Percentiles rank a stretch among this genome's conserved stretches.
These are phyloP conservation scores for Panopea generosa DNA, from an alignment of 2,888 invertebrate genomes.

Conservation along the genomic window DNA sequence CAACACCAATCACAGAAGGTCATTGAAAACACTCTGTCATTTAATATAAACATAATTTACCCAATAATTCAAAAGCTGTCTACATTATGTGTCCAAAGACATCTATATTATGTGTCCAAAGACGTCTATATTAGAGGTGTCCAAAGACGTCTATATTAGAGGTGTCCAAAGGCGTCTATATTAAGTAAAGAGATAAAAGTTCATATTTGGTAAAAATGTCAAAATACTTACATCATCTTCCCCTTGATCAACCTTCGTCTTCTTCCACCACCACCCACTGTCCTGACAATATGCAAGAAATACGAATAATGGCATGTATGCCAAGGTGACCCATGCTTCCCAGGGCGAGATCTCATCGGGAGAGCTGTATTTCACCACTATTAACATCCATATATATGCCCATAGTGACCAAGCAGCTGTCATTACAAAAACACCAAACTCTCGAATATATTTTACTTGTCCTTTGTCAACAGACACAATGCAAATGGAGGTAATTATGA, in stretches of 20 bases:
- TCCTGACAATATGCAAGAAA: constrained; percentile 81
- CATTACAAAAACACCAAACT: constrained; percentile 81
- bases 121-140: too few relatives aligned
- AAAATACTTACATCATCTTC: constrained; percentile 54
- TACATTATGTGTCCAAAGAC: too few relatives aligned
- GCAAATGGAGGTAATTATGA: constrained; percentile 83
- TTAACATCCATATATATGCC: constrained; percentile 84
- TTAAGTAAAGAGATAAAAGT: too few relatives aligned
- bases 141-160: too few relatives aligned
- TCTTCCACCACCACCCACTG: constrained; percentile 78
- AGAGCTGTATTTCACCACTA: constrained; percentile 75
- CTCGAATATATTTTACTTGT: constrained; percentile 75
- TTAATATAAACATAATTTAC: too few relatives aligned
- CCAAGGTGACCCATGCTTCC: constrained; percentile 83
- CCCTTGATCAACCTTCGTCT: constrained; percentile 65
- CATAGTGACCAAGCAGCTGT: constrained; percentile 82
- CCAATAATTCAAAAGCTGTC: too few relatives aligned
- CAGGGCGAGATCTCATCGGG: constrained; percentile 78
- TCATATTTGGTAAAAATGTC: not conserved
- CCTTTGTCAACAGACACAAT: constrained; percentile 76
- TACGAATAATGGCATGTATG: constrained; percentile 81
- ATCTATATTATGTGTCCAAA: too few relatives aligned
- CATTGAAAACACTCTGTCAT: too few relatives aligned
- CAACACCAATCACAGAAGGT: too few relatives aligned
- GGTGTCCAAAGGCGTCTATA: too few relatives aligned